Evolutionary conservation across 92 coral and sea anemone genomes (phyloP).

Genomic region (Umimayanthus kanabou): DNA sequence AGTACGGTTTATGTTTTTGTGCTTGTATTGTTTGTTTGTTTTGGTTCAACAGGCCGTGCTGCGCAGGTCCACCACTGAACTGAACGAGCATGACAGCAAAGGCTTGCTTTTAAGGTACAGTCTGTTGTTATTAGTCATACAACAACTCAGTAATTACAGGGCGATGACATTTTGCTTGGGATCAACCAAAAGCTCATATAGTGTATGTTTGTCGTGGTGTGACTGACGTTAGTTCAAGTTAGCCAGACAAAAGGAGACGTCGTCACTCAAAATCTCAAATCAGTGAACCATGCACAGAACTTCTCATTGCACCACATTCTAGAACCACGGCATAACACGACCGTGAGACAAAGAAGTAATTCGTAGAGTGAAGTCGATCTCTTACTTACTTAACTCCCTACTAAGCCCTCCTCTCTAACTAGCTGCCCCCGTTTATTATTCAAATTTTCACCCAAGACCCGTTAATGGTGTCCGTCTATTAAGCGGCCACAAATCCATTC

Average conservation of each 20-base stretch:
- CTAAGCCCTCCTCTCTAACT: too few species aligned
- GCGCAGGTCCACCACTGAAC: conserved; percentile 81
- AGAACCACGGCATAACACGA: too few species aligned
- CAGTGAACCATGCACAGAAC: not conserved
- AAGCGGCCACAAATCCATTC: too few species aligned
- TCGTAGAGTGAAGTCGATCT: too few species aligned
- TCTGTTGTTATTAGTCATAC: not conserved
- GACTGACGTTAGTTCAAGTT: not conserved
- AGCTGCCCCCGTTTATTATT: too few species aligned
- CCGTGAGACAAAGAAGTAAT: too few species aligned
- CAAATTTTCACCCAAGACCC: too few species aligned
- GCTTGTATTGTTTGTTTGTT: not conserved
- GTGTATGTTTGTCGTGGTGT: not conserved
- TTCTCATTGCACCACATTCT: too few species aligned
- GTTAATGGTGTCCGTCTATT: too few species aligned
- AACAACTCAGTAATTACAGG: too few species aligned
- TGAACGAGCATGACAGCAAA: conserved; percentile 54
- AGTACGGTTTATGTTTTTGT: not conserved
- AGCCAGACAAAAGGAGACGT: not conserved
- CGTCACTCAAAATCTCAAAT: not conserved
- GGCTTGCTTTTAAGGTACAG: conserved; percentile 35
- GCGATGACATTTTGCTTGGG: not conserved
- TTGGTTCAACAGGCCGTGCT: conserved; percentile 67
- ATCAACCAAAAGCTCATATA: too few species aligned
- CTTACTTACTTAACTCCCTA: too few species aligned